Evolutionary conservation across 2,797 vertebrate genomes (phyloP).

Genomic region (Pseudochirops cupreus): DNA sequence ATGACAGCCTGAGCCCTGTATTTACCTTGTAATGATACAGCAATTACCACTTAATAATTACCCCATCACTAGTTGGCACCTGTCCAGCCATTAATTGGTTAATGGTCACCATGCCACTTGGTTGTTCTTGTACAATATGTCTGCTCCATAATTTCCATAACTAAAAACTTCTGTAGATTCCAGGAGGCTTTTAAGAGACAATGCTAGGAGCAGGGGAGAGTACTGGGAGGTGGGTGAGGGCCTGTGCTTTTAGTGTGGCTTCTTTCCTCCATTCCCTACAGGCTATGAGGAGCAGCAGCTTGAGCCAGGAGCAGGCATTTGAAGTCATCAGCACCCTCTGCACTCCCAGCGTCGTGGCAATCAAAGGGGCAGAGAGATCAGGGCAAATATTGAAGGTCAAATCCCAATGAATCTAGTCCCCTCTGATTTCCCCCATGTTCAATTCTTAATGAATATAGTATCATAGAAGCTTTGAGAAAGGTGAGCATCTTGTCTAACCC

Average conservation of each 20-base stretch:
- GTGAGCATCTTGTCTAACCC: neutral
- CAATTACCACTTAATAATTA: conserved; percentile 70
- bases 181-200: conserved; percentile 45
- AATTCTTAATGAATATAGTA: neutral
- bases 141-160: conserved; percentile 69
- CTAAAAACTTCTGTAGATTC: conserved; percentile 57
- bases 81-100: conserved; percentile 79
- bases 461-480: neutral
- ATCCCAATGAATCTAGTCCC: neutral
- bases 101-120: conserved; percentile 68
- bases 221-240: neutral
- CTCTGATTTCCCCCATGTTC: neutral
- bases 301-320: neutral
- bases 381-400: conserved; percentile 2
- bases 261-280: neutral
- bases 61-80: conserved; percentile 77
- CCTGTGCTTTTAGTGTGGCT: neutral
- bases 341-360: neutral
- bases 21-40: conserved; percentile 73
- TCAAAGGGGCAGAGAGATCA: neutral
- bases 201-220: neutral
- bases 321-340: neutral
- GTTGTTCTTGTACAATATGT: conserved; percentile 60
- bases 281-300: neutral
- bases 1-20: conserved; percentile 80